Evolutionary conservation across 2,888 invertebrate species (phyloP).

Genomic region (Eumacrocentrus americanus): DNA sequence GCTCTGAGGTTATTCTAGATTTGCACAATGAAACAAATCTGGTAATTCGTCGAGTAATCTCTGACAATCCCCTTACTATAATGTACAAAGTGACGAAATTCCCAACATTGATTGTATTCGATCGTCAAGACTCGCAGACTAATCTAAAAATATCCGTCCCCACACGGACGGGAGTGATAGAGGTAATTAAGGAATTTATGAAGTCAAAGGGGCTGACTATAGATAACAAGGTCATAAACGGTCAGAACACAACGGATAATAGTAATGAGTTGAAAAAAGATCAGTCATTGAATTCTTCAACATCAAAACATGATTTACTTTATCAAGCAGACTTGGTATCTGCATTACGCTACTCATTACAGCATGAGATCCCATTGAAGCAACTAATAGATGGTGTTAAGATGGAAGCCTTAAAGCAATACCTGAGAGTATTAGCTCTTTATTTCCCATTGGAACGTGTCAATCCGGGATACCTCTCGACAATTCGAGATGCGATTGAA

Average conservation of each 20-base stretch:
- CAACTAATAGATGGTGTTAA: conserved; percentile 74
- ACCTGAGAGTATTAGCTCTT: conserved; percentile 72
- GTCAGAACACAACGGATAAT: conserved; percentile 46
- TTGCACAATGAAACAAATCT: conserved; percentile 67
- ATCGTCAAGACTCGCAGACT: conserved; percentile 58
- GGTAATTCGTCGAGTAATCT: conserved; percentile 66
- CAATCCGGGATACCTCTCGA: conserved; percentile 62
- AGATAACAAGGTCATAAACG: conserved; percentile 8
- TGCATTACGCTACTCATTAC: conserved; percentile 81
- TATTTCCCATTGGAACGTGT: conserved; percentile 81
- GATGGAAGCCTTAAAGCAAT: conserved; percentile 75
- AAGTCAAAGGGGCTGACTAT: conserved; percentile 44
- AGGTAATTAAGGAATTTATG: conserved; percentile 66
- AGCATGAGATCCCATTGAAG: conserved; percentile 80
- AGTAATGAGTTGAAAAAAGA: conserved; percentile 46
- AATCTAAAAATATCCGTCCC: conserved; percentile 60
- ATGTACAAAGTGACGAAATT: conserved; percentile 62
- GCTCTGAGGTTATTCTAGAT: conserved; percentile 73
- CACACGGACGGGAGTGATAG: conserved; percentile 62
- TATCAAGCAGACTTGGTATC: conserved; percentile 89
- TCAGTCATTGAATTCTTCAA: conserved; percentile 42
- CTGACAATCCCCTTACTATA: conserved; percentile 65
- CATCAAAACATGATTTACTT: conserved; percentile 66
- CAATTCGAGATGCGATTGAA: conserved; percentile 65
- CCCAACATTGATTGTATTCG: conserved; percentile 66